Evolutionary conservation across 2,888 invertebrate species (phyloP).

Genomic region (Embidobia sp.): DNA sequence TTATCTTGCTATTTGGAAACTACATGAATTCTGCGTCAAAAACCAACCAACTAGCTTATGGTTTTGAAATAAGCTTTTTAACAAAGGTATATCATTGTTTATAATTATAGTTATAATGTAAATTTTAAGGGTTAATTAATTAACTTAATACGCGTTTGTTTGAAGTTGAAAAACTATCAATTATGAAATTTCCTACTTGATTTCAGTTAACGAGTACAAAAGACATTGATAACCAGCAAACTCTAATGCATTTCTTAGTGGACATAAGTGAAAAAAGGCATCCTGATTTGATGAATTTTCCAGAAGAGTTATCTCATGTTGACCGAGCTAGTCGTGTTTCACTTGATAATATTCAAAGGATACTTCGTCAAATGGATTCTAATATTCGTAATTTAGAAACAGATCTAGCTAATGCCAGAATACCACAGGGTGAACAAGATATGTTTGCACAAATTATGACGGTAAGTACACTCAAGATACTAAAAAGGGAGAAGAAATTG

Average conservation of each 20-base stretch:
- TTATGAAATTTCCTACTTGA: conserved; percentile 13
- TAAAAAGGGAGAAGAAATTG: no score
- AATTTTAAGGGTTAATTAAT: no score
- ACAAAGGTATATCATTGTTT: conserved; percentile 94
- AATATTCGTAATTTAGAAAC: conserved; percentile 94
- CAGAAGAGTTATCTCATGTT: conserved; percentile 94
- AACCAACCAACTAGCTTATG: conserved; percentile 96
- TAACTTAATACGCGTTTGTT: no score
- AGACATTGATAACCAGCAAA: conserved; percentile 95
- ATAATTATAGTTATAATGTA: no score
- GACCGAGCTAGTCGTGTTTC: conserved; percentile 94
- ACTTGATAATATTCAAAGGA: conserved; percentile 90
- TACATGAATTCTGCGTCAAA: conserved; percentile 98
- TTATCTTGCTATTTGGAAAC: conserved; percentile 95
- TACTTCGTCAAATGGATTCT: conserved; percentile 92
- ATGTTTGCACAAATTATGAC: conserved; percentile 93
- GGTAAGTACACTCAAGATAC: conserved; percentile 82
- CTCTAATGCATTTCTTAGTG: conserved; percentile 95
- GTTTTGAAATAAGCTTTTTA: conserved; percentile 97
- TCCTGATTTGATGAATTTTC: conserved; percentile 91
- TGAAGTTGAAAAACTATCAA: background rate
- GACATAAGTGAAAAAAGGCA: conserved; percentile 94
- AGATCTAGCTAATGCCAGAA: conserved; percentile 92
- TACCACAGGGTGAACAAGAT: conserved; percentile 91
- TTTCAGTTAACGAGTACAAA: conserved; percentile 92